Base-by-base conservation (phyloP, 1,140 invertebrate species). In the Anastrepha ludens region DNA sequence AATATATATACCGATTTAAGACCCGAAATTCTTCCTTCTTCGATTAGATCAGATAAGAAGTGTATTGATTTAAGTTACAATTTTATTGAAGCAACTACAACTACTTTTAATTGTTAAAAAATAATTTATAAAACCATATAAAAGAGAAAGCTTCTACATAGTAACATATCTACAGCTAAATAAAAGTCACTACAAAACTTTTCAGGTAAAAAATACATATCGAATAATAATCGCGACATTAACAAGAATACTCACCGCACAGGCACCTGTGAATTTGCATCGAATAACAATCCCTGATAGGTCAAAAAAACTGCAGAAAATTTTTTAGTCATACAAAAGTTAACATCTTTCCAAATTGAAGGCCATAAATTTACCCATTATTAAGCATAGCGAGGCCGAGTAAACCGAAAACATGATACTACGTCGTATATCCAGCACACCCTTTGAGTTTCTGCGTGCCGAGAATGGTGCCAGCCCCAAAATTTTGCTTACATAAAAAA, bases 391-490 rank as follows among this genome's bases (percentile, higher is more conserved):
- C 2, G 88, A 88, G 86, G 94, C 94, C 74, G 91, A 93, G 88
- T 93, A 94, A 60, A 94, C 93, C 85, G 93, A 92, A 58, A 94
- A 94, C 88, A 93, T 89, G 58, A 91, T 93, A 70, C 93, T 93
- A 17, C 94, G 94, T 86, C 91, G 91, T 39, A 95, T 94, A 88
- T 94, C 89, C 44, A 90, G 59, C 60, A 89, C 85, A 0, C 91
- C 89, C 86, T 91, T 91, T 41, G 91, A 65, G 86, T 90, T 89
- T 44, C 88, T 89, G 2, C 39, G 85, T 9, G 90, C 86, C 2
- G 89, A 86, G 88, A 91, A 95, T 85, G 94, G 94, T 55, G 94
- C 95, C 90, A 94, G 93, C 67, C 93, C 94, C 55, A 95, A 92
- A 88, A 94, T 90, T 70, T 93, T 94, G 85, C 91, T 94, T 15